Conservation (phyloP, 2,797 vertebrate genomes). For the Hippoglossus hippoglossus region DNA sequence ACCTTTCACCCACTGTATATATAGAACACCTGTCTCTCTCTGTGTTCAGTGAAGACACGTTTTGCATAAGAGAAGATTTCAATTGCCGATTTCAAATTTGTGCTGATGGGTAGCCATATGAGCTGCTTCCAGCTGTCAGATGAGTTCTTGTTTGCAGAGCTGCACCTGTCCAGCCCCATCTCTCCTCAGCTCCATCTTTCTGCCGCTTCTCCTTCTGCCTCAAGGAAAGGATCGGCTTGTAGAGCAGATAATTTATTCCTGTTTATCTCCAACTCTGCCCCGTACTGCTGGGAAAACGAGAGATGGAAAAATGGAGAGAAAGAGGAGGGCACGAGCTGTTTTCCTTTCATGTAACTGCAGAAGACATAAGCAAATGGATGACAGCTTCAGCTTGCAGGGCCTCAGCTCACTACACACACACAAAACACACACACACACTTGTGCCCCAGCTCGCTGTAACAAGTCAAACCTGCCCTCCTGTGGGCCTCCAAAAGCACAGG, state of each 20-base stretch:
- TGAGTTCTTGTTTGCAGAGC: constrained; percentile 55
- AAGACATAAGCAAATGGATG: constrained; percentile 68
- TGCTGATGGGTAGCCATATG: constrained; percentile 57
- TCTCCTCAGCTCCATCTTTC: constrained; percentile 46
- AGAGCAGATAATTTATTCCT: constrained; percentile 73
- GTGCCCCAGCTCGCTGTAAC: constrained; percentile 30
- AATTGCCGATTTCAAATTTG: constrained; percentile 47
- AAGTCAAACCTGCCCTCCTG: constrained; percentile 46
- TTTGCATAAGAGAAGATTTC: constrained; percentile 62
- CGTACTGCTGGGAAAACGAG: constrained; percentile 53
- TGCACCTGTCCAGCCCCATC: constrained; percentile 63
- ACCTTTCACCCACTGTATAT: constrained; percentile 30
- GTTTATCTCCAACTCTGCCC: constrained; percentile 66
- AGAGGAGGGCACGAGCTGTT: constrained; percentile 47
- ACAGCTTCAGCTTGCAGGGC: constrained; percentile 61
- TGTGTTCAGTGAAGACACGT: constrained; percentile 26
- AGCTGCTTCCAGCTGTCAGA: constrained; percentile 65
- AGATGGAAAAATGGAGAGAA: constrained; percentile 48
- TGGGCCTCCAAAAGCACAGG: constrained; percentile 24
- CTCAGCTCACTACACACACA: constrained; percentile 52
- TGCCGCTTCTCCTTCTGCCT: constrained; percentile 37
- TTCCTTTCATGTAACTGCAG: constrained; percentile 73
- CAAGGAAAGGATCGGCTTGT: constrained; percentile 45
- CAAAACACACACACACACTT: constrained; percentile 18
- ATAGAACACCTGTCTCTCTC: constrained; percentile 32